Percentiles rank a stretch among this genome's conserved stretches.
phyloP scores from a whole-genome alignment of 1,140 invertebrate genomes.

The Drosophila punjabiensis region DNA sequence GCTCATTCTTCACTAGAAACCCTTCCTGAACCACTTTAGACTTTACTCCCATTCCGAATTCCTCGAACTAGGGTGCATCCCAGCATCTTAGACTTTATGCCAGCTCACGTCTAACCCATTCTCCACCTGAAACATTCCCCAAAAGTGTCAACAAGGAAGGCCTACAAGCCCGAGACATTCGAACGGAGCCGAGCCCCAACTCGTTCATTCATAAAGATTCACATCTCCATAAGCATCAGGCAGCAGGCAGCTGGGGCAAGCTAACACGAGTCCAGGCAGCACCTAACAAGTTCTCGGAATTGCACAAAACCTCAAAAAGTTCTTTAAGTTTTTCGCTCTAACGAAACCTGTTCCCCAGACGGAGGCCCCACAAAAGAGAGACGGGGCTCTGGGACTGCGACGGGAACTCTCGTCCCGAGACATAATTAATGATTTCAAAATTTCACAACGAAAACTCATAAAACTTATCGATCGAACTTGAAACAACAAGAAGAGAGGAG shows the following conservation, averaged over 20 bases:
- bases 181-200: slow-evolving; percentile 11
- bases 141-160: slow-evolving; percentile 50
- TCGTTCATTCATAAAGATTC: slow-evolving; percentile 74
- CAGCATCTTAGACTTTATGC: slow-evolving; percentile 21
- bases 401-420: slow-evolving; percentile 13
- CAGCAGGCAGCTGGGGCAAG: slow-evolving; percentile 17
- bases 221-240: slow-evolving; percentile 51
- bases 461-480: slow-evolving; percentile 61
- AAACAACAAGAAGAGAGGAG: slow-evolving; percentile 13
- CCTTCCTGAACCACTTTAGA: not conserved
- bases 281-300: slow-evolving; percentile 73
- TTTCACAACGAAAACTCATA: slow-evolving; percentile 64
- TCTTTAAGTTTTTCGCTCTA: slow-evolving; percentile 48
- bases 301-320: slow-evolving; percentile 46
- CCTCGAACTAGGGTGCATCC: slow-evolving; percentile 16
- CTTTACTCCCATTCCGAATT: not conserved
- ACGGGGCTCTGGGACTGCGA: slow-evolving; percentile 3
- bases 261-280: slow-evolving; percentile 37
- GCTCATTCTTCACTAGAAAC: not conserved
- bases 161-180: slow-evolving; percentile 27
- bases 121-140: slow-evolving; percentile 34
- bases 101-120: slow-evolving; percentile 66
- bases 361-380: slow-evolving; percentile 7
- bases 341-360: slow-evolving; percentile 59
- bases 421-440: slow-evolving; percentile 79